phyloP scores from a whole-genome alignment of 1,140 invertebrate genomes.

The Palaemon carinicauda region DNA sequence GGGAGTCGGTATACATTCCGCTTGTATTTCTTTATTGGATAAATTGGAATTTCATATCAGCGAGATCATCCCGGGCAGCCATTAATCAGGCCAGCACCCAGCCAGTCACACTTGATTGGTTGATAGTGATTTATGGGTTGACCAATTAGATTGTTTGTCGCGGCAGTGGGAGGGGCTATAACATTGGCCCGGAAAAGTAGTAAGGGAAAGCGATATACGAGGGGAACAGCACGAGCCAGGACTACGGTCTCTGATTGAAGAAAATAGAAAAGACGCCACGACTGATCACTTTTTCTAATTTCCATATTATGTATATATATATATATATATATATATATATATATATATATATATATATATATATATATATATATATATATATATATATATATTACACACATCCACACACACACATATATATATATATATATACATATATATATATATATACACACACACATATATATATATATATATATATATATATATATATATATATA shows the following conservation, averaged over 20 bases:
- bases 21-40: constrained; percentile 52
- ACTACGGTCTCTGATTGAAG: not conserved
- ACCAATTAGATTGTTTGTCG: constrained; percentile 57
- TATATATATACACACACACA: not conserved
- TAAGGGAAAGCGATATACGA: not conserved
- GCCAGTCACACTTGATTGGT: constrained; percentile 55
- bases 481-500: not conserved
- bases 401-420: not conserved
- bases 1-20: not conserved
- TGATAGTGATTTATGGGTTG: constrained; percentile 53
- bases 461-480: not conserved
- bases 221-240: not conserved
- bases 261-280: not conserved
- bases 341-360: not conserved
- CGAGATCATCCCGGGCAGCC: constrained; percentile 54
- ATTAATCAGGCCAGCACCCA: constrained; percentile 48
- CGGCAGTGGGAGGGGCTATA: constrained; percentile 47
- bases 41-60: constrained; percentile 55
- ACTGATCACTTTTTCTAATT: not conserved
- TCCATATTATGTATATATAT: not conserved
- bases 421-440: not conserved
- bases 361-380: not conserved
- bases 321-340: not conserved
- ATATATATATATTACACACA: not conserved
- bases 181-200: not conserved